phyloP scores from a whole-genome alignment of 2,888 invertebrate genomes.

The Catocala sponsa region DNA sequence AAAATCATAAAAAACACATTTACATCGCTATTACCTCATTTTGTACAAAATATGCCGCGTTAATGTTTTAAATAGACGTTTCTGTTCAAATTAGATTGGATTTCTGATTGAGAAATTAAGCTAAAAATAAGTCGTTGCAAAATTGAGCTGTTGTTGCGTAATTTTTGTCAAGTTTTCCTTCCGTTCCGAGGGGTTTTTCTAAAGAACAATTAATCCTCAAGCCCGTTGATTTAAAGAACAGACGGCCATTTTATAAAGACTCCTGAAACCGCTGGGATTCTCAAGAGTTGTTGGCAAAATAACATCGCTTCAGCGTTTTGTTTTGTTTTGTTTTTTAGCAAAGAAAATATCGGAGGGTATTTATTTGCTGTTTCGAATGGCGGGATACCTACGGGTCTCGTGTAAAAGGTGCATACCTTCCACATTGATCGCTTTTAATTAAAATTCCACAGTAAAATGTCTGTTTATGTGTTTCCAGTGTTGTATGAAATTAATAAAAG shows the following conservation, averaged over 20 bases:
- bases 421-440: conserved; percentile 36
- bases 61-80: conserved; percentile 16
- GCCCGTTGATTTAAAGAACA: conserved; percentile 18
- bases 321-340: conserved; percentile 23
- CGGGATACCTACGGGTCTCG: conserved; percentile 8
- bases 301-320: conserved; percentile 29
- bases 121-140: conserved; percentile 25
- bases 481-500: background rate
- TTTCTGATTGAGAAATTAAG: conserved; percentile 35
- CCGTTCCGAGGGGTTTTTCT: conserved; percentile 19
- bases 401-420: conserved; percentile 15
- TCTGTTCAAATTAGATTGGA: conserved; percentile 28
- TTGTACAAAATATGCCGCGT: conserved; percentile 14
- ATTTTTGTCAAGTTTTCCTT: conserved; percentile 25
- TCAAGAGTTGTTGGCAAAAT: conserved; percentile 40
- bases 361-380: conserved; percentile 22
- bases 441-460: conserved; percentile 29
- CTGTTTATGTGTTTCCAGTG: conserved; percentile 5
- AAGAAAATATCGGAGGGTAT: conserved; percentile 26
- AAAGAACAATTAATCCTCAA: conserved; percentile 38
- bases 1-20: conserved; percentile 39
- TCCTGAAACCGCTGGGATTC: conserved; percentile 19
- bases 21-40: conserved; percentile 35
- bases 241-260: conserved; percentile 30
- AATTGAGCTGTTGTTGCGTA: conserved; percentile 25